Percentiles rank a stretch among this genome's conserved stretches.
These are phyloP conservation scores for Neolamprologus toae DNA, from an alignment of 2,113 vertebrate genomes.

Conservation along the genomic window DNA sequence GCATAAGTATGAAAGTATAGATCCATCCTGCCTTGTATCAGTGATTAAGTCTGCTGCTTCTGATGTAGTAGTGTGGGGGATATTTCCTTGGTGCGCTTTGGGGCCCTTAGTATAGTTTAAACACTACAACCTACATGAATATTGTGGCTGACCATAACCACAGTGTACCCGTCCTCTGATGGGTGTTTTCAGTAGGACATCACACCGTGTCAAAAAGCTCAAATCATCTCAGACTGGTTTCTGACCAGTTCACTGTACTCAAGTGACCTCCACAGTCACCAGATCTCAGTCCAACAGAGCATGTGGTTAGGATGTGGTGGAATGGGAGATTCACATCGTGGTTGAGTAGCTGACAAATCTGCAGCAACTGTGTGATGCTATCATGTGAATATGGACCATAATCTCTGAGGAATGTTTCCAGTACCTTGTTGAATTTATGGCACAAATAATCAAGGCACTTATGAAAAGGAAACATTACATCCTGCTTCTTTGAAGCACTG, in stretches of 20 bases:
- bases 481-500: not conserved
- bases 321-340: not conserved
- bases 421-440: not conserved
- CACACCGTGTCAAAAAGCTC: fast-evolving
- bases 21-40: not conserved
- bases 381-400: not conserved
- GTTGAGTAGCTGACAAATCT: not conserved
- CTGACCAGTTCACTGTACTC: not conserved
- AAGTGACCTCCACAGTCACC: not conserved
- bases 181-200: not conserved
- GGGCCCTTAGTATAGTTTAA: not conserved
- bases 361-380: not conserved
- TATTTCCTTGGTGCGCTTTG: not conserved
- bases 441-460: not conserved
- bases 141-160: not conserved
- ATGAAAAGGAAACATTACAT: not conserved
- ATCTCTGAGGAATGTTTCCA: not conserved
- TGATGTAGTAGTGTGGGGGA: not conserved
- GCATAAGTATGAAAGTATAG: not conserved
- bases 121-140: not conserved
- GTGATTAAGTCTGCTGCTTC: not conserved
- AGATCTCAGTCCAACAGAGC: not conserved
- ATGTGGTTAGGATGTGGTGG: not conserved
- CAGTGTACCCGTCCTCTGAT: not conserved
- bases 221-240: not conserved